Percentiles rank a stretch among this genome's conserved stretches.
Conservation (phyloP, 2,888 invertebrate genomes). For the Drosophila nr. perissopoda region DNA sequence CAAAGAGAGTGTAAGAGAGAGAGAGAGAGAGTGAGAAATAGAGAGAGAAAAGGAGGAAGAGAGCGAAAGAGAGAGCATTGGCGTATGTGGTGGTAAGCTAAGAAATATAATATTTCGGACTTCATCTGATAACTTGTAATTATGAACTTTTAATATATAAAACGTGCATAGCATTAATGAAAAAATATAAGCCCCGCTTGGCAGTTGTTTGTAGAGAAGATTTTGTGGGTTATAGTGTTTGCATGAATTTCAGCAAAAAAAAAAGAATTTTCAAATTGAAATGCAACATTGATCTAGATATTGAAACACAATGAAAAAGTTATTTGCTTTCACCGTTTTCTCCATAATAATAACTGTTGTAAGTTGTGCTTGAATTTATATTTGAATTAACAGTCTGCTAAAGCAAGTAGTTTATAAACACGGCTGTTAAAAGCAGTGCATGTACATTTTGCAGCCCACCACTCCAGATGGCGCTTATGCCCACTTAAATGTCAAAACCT, state of each 20-base stretch:
- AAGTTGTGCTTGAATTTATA: neutral
- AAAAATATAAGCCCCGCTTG: neutral
- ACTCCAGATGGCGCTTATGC: constrained; percentile 20
- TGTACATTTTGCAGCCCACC: neutral
- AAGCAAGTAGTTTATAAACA: neutral
- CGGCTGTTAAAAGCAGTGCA: neutral
- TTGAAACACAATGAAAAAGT: neutral
- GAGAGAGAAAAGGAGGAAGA: neutral
- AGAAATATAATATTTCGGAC: neutral
- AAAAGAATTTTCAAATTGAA: neutral
- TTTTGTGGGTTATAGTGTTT: neutral
- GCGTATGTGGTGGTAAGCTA: neutral
- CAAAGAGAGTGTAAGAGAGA: neutral
- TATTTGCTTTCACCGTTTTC: neutral
- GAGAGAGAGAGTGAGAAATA: neutral
- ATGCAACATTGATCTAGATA: neutral
- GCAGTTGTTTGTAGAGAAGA: neutral
- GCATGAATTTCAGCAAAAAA: neutral
- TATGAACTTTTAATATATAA: neutral
- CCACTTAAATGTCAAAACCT: constrained; percentile 11
- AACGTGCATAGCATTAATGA: neutral
- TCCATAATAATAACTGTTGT: neutral
- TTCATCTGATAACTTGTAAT: neutral
- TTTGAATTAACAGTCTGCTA: neutral
- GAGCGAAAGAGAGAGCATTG: neutral